Base-by-base conservation (phyloP, 2,797 vertebrate genomes). In the Capromys pilorides region DNA sequence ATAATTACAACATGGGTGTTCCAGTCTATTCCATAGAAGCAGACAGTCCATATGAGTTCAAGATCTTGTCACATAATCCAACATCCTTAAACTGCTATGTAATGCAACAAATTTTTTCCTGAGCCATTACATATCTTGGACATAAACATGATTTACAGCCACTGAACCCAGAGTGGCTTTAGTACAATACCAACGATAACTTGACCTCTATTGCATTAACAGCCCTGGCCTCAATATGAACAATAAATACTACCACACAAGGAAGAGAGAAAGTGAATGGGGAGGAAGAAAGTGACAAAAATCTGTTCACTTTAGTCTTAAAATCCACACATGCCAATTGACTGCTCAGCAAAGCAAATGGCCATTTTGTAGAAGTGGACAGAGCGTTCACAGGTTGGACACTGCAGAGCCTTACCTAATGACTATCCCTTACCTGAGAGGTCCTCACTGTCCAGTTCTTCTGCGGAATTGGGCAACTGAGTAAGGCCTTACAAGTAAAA, bases 401-500 rank as follows among this genome's bases (percentile, higher is more conserved):
- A 97, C 96, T 95, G 95, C 96, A 97, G 94, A 24, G 24, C 97
- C 97, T 98, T 98, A 98, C 98, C 98, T 98, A 98, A 71, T 6
- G 79, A 95, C 98, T 98, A 98, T 98, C 98, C 98, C 98, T 98
- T 98, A 98, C 98, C 98, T 98, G 98, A 97, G 98, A 98, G 98
- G 92, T 98, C 98, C 98, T 98, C 98, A 98, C 97, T 98, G 98
- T 98, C 98, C 98, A 98, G 98, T 97, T 98, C 98, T 98, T 98
- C 98, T 97, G 98, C 98, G 94, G 98, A 98, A 98, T 98, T 98
- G 97, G 98, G 98, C 98, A 98, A 98, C 98, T 98, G 98, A 98
- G 98, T 98, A 98, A 98, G 98, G 98, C 98, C 98, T 98, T 98
- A 98, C 98, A 98, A 98, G 98, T 98, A 98, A 98, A 98, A 98